Evolutionary conservation across 2,113 vertebrate genomes (phyloP).

Genomic region (Bufo gargarizans): DNA sequence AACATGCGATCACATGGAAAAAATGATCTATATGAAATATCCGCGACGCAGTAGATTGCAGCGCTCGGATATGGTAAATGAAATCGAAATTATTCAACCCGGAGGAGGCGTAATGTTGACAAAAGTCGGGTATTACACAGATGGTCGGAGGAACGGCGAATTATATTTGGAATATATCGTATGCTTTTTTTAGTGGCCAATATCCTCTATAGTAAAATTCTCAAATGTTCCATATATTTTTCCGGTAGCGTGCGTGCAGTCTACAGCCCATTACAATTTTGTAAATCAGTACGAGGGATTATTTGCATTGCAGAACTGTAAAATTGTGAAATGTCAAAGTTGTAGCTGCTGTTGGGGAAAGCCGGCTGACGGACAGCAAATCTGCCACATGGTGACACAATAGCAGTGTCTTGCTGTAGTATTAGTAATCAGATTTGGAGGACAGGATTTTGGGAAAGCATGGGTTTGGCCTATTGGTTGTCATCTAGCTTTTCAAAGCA

Average conservation of each 20-base stretch:
- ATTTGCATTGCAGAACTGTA: neutral
- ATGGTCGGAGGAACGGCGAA: slow-evolving; percentile 48
- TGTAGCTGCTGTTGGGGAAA: neutral
- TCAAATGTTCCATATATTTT: slow-evolving; percentile 18
- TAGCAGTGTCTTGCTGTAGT: too few species aligned
- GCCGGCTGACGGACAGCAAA: neutral
- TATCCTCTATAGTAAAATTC: slow-evolving; percentile 8
- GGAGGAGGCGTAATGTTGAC: slow-evolving; percentile 55
- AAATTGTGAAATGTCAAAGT: neutral
- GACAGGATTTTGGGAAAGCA: too few species aligned
- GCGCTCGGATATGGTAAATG: slow-evolving; percentile 51
- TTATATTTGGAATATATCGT: slow-evolving; percentile 49
- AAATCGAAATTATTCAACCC: slow-evolving; percentile 56
- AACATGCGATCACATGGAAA: neutral
- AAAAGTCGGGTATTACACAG: slow-evolving; percentile 55
- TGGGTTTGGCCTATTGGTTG: too few species aligned
- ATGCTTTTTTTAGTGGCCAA: slow-evolving; percentile 37
- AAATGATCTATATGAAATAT: slow-evolving; percentile 59
- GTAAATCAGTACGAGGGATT: neutral
- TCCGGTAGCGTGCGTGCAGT: neutral
- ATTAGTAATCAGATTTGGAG: too few species aligned
- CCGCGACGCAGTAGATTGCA: slow-evolving; percentile 36
- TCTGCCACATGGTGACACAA: too few species aligned
- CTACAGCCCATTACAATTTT: neutral
- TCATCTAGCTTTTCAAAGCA: too few species aligned